Conservation (phyloP, 1,140 invertebrate genomes). For the Araneus ventricosus region DNA sequence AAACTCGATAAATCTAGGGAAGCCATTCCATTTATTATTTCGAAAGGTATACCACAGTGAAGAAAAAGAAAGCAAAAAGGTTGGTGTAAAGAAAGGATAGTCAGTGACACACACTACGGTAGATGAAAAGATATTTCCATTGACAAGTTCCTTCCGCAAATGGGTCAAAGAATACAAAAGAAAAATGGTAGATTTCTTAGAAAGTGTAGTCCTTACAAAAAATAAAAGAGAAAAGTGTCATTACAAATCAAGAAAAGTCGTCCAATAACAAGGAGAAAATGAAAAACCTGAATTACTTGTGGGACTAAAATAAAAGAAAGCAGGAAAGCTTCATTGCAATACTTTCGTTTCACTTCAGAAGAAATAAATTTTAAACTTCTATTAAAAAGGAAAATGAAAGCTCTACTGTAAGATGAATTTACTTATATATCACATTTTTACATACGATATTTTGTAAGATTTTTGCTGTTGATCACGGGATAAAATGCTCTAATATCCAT, state of each 20-base stretch:
- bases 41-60: too few species aligned
- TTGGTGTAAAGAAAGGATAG: neutral
- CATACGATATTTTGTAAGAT: too few species aligned
- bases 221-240: conserved; percentile 6
- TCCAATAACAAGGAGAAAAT: conserved; percentile 13
- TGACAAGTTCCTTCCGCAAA: neutral
- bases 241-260: conserved; percentile 25
- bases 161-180: neutral
- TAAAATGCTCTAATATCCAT: too few species aligned
- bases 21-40: too few species aligned
- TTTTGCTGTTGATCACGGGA: too few species aligned
- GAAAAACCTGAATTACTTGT: neutral
- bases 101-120: neutral
- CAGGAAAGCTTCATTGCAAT: neutral
- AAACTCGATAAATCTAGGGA: too few species aligned
- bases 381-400: too few species aligned
- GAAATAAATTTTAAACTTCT: neutral
- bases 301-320: neutral
- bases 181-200: neutral
- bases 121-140: neutral
- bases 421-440: too few species aligned
- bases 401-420: too few species aligned
- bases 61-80: neutral
- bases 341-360: neutral
- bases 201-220: neutral